Conservation (phyloP, 2,888 invertebrate species). For the Thereva nobilitata region DNA sequence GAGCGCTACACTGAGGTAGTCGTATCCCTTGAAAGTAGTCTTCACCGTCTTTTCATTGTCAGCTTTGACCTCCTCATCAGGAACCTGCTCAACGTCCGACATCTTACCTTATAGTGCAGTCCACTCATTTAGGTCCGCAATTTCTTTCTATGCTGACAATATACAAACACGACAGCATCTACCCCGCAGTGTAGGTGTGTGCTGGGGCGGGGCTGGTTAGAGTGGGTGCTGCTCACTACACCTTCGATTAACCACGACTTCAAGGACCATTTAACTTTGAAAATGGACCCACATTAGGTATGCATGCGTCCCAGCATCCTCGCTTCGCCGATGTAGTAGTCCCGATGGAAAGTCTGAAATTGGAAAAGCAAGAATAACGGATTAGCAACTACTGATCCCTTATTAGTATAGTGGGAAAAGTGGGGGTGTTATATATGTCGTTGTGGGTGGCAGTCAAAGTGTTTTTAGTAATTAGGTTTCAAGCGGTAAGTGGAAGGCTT, state of each 20-base stretch:
- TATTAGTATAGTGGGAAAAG: no score
- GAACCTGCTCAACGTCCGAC: conserved; percentile 59
- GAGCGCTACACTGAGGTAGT: conserved; percentile 50
- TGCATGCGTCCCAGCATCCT: conserved; percentile 3
- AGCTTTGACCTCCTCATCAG: conserved; percentile 48
- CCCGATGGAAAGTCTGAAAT: conserved; percentile 24
- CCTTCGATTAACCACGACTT: neutral
- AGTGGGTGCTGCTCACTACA: neutral
- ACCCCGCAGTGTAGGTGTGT: no score
- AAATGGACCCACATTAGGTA: conserved; percentile 10
- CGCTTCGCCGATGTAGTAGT: neutral
- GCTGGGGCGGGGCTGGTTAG: neutral
- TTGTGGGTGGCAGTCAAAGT: neutral
- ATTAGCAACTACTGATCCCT: conserved; percentile 1
- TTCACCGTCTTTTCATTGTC: conserved; percentile 33
- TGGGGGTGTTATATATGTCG: no score
- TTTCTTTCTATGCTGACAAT: conserved; percentile 16
- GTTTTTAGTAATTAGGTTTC: conserved; percentile 20
- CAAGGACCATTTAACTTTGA: conserved; percentile 14
- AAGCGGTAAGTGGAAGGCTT: neutral
- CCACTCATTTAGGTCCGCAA: conserved; percentile 45
- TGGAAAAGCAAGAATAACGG: conserved; percentile 5
- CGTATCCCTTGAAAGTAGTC: conserved; percentile 21
- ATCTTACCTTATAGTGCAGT: conserved; percentile 52
- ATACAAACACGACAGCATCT: conserved; percentile 14